Conservation (phyloP, 2,888 invertebrate species). For the Andrena minutula region DNA sequence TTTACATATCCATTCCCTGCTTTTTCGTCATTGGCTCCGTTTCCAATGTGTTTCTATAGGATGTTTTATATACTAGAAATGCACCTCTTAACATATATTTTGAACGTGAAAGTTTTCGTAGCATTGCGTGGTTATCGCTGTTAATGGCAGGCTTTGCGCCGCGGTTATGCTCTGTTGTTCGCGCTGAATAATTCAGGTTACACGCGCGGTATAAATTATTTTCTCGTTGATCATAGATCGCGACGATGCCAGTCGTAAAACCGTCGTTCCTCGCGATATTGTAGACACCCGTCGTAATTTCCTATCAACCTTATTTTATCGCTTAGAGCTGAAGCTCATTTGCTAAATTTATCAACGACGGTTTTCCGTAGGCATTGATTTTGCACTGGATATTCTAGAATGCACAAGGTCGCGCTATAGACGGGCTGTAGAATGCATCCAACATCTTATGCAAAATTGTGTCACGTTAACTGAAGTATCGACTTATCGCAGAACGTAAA, state of each 20-base stretch:
- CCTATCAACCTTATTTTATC: background rate
- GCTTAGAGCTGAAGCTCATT: background rate
- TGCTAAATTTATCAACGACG: background rate
- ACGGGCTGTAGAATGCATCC: background rate
- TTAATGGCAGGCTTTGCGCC: background rate
- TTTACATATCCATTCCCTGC: background rate
- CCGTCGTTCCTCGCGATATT: background rate
- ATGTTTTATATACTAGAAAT: background rate
- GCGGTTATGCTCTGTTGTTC: background rate
- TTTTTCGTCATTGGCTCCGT: background rate
- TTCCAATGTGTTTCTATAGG: background rate
- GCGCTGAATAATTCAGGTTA: slow-evolving; percentile 29
- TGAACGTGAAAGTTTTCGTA: background rate
- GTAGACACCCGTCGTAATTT: background rate
- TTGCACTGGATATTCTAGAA: background rate
- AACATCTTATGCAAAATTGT: no score
- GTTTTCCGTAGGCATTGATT: slow-evolving; percentile 17
- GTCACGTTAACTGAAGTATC: no score
- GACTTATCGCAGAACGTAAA: no score
- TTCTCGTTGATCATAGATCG: background rate
- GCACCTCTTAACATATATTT: background rate
- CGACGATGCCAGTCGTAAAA: background rate
- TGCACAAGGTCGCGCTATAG: background rate
- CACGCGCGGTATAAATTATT: slow-evolving; percentile 24
- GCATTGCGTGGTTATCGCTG: background rate